Base-by-base conservation (phyloP, 2,113 vertebrate species). In the Hippolais icterina region DNA sequence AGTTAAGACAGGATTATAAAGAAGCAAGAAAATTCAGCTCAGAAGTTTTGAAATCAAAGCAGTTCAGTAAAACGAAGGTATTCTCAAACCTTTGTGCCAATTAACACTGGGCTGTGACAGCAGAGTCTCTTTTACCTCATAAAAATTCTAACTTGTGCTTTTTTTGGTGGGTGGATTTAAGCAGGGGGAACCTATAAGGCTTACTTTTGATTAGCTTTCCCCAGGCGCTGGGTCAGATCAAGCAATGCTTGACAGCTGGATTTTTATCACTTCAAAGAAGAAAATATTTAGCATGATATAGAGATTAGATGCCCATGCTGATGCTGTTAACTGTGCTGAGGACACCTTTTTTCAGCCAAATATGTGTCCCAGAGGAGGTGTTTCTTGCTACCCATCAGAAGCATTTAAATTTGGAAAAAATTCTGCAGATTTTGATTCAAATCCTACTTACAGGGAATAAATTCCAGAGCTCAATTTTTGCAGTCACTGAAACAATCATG, bases 1-100 rank as follows among this genome's bases (percentile, higher is more conserved):
- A 83, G 95, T 94, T 96, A 87, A 96, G 88, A 93, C 76, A 80
- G 95, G 88, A 92, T 96, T 97, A 91, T 94, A 89, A 93, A 89
- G 86, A 42, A 93, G 56, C 76, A 82, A 57, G 56, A 78, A 87
- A 96, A 94, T 83, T 85, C 57, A 54, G 42, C 66, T 96, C 66
- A 74, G 80, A 93, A 87, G 71, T 87, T 59, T 70, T 65, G 64
- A 96, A 97, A 96, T 97, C 91, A 96, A 93, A 96, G 93, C 81
- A 68, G 78, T 90, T 94, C 77, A 50, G 63, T 93, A 76, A 95
- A 95, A 86, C 11, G 21, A 89, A 92, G 78, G 87, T 77, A 20
- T 93, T 91, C 83, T 87, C 70, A 92, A 89, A 77, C 81, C 90
- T 91, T 85, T 95, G 81, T 89, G 94, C 80, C 93, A 97, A 93